phyloP scores from a whole-genome alignment of 1,140 invertebrate genomes.

The Lutraria rhynchaena region DNA sequence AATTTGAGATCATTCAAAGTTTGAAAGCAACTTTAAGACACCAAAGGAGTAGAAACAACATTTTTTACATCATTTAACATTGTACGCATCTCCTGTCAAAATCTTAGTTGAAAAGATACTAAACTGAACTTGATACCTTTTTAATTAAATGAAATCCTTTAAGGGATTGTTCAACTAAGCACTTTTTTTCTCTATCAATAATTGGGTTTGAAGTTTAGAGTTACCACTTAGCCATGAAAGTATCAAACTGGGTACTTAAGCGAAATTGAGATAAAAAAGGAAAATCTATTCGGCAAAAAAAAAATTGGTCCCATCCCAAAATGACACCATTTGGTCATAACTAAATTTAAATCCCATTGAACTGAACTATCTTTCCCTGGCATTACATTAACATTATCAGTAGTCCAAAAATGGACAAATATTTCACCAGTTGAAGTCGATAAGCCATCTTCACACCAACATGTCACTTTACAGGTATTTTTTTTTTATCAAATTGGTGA shows the following conservation, averaged over 20 bases:
- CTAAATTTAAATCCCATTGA: background rate
- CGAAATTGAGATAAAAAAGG: background rate
- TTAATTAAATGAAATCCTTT: constrained; percentile 16
- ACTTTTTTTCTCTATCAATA: constrained; percentile 19
- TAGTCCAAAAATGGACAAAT: background rate
- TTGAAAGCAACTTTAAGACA: no score
- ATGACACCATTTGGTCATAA: background rate
- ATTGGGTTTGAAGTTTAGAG: background rate
- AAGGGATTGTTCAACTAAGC: background rate
- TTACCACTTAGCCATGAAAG: background rate
- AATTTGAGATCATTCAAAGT: no score
- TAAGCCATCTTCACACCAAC: no score
- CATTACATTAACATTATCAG: background rate
- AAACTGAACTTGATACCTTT: constrained; percentile 13
- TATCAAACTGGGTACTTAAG: background rate
- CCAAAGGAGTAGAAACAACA: no score
- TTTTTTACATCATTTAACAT: no score
- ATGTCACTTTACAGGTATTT: no score
- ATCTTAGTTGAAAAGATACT: background rate
- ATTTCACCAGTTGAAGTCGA: no score
- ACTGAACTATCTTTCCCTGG: background rate
- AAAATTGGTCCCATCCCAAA: background rate
- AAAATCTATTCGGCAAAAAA: background rate
- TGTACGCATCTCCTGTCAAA: no score
- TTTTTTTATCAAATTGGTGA: no score